Percentiles rank a stretch among this genome's conserved stretches.
These are phyloP conservation scores for Drosophila ohnishii DNA, from an alignment of 1,140 invertebrate genomes.

Conservation along the genomic window DNA sequence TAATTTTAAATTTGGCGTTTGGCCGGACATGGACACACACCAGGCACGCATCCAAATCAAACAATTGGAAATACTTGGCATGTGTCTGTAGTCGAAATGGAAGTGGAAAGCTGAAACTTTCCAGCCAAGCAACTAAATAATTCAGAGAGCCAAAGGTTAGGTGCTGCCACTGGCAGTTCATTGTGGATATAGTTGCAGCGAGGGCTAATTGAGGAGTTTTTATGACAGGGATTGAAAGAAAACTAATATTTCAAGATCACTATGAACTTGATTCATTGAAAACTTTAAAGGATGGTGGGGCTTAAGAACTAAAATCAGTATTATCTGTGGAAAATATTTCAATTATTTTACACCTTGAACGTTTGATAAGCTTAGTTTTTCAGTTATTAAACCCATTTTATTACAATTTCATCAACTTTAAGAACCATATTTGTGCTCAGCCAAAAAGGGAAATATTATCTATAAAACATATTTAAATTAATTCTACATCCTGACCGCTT, in stretches of 20 bases:
- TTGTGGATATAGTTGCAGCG: slow-evolving; percentile 39
- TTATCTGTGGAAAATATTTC: background rate
- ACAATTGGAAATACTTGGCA: slow-evolving; percentile 53
- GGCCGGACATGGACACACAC: slow-evolving; percentile 14
- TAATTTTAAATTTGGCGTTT: slow-evolving; percentile 54
- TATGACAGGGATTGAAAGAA: background rate
- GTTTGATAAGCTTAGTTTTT: too few relatives aligned
- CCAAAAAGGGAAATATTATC: too few relatives aligned
- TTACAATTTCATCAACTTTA: too few relatives aligned
- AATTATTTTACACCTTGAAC: background rate
- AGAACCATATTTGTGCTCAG: too few relatives aligned
- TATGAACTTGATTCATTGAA: background rate
- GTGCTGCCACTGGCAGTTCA: slow-evolving; percentile 32
- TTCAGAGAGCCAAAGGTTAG: slow-evolving; percentile 48
- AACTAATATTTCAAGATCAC: background rate
- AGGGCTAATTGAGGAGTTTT: slow-evolving; percentile 15
- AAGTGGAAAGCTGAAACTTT: slow-evolving; percentile 37
- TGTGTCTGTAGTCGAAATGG: slow-evolving; percentile 40
- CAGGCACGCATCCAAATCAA: slow-evolving; percentile 53
- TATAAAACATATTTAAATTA: background rate
- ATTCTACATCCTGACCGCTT: background rate
- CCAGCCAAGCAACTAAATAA: slow-evolving; percentile 47
- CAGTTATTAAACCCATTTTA: background rate
- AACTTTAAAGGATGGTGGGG: background rate
- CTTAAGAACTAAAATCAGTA: background rate